Conservation (phyloP, 2,113 vertebrate species). For the Tor tambroides region DNA sequence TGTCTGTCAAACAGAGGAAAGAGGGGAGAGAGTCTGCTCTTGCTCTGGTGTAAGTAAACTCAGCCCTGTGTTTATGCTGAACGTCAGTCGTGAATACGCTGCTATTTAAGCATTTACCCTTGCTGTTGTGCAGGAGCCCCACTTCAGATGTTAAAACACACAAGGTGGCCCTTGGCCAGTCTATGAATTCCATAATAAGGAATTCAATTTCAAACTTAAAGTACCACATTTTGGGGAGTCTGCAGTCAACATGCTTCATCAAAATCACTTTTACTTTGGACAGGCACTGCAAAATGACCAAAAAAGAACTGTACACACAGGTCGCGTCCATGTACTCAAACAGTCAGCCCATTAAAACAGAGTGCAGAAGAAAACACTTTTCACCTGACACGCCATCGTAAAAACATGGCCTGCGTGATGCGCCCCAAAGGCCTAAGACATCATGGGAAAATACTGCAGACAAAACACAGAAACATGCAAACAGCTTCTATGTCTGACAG, state of each 20-base stretch:
- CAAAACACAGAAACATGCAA: background rate
- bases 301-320: background rate
- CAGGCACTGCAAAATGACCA: background rate
- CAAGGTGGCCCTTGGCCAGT: background rate
- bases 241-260: background rate
- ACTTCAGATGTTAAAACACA: background rate
- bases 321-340: background rate
- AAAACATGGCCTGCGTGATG: background rate
- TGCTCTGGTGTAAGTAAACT: slow-evolving; percentile 62
- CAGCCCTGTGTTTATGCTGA: slow-evolving; percentile 69
- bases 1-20: slow-evolving; percentile 39
- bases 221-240: background rate
- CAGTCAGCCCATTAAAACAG: background rate
- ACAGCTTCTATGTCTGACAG: background rate
- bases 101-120: slow-evolving; percentile 63
- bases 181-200: background rate
- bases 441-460: background rate
- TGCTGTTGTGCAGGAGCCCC: slow-evolving; percentile 50
- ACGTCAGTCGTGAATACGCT: slow-evolving; percentile 63
- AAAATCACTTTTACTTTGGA: background rate
- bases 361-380: background rate
- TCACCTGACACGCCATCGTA: background rate
- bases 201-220: background rate
- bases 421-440: background rate
- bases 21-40: slow-evolving; percentile 15